A percentile compares a stretch with the other conserved stretches of the same genome.
These are phyloP conservation scores for Contarinia nasturtii DNA, from an alignment of 1,140 invertebrate genomes.

Conservation along the genomic window DNA sequence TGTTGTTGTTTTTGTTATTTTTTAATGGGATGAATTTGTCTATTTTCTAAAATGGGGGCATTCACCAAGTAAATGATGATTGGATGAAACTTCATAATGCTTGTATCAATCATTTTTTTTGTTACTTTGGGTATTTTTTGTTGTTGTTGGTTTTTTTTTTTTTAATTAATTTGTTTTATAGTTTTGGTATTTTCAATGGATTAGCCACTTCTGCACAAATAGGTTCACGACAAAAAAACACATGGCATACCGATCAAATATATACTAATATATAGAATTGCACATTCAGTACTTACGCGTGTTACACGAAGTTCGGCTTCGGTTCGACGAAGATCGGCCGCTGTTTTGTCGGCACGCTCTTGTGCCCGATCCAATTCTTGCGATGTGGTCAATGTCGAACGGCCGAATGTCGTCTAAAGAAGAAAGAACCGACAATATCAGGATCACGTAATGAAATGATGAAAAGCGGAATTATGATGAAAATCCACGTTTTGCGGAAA, in stretches of 20 bases:
- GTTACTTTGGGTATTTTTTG: neutral
- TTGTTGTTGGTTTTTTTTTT: neutral
- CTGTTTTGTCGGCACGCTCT: slow-evolving; percentile 68
- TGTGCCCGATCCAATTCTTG: slow-evolving; percentile 67
- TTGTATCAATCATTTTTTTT: neutral
- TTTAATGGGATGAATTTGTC: too few relatives aligned
- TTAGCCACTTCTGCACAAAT: neutral
- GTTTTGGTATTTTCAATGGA: neutral
- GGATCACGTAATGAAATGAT: too few relatives aligned
- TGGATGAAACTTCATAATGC: neutral
- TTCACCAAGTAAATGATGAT: too few relatives aligned
- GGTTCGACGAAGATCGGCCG: slow-evolving; percentile 64
- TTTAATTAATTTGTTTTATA: neutral
- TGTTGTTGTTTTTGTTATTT: too few relatives aligned
- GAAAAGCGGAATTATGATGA: neutral
- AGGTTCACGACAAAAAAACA: neutral
- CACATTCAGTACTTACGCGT: slow-evolving; percentile 23
- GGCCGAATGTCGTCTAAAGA: slow-evolving; percentile 60
- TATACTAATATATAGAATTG: neutral
- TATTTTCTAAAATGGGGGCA: too few relatives aligned
- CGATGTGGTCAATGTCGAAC: slow-evolving; percentile 48
- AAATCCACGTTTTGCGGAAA: neutral
- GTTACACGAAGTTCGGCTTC: slow-evolving; percentile 71
- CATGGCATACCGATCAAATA: neutral
- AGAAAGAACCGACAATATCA: too few relatives aligned